Conservation (phyloP, 2,797 vertebrate species). For the Parotocinclus haroldoi region DNA sequence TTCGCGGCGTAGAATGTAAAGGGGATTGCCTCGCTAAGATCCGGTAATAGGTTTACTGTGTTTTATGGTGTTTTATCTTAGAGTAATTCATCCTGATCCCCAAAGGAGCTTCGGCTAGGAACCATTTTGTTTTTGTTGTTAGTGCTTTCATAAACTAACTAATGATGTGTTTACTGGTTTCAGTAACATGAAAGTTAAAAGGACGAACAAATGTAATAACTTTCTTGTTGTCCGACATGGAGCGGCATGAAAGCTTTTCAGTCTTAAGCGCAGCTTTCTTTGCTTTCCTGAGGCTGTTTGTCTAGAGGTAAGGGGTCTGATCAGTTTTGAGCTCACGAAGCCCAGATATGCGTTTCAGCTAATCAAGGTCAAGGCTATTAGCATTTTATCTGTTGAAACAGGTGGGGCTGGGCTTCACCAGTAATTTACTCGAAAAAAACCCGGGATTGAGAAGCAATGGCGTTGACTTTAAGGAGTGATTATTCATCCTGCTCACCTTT, state of each 20-base stretch:
- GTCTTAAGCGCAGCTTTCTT: background rate
- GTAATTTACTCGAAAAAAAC: constrained; percentile 17
- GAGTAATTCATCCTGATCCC: no score
- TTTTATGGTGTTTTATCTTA: constrained; percentile 22
- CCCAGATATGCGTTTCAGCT: constrained; percentile 26
- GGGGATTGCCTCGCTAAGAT: constrained; percentile 22
- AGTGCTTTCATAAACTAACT: no score
- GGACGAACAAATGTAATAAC: no score
- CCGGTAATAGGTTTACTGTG: constrained; percentile 40
- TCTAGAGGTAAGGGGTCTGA: constrained; percentile 9
- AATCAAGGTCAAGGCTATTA: constrained; percentile 27
- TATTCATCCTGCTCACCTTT: constrained; percentile 29
- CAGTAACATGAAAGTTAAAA: no score
- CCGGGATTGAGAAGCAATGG: constrained; percentile 17
- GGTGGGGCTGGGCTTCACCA: constrained; percentile 29
- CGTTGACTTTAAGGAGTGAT: constrained; percentile 21
- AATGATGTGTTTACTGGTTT: no score
- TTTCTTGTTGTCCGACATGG: no score
- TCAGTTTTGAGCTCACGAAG: constrained; percentile 19
- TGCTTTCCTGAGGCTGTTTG: background rate
- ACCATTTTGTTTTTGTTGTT: no score
- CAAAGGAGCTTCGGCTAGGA: no score
- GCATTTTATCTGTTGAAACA: constrained; percentile 40
- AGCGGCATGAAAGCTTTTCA: background rate
- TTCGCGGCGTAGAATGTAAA: constrained; percentile 22